Evolutionary conservation across 1,140 invertebrate species (phyloP), one percentile per base, ranked within the genome.

Genomic region (Tetraneura akinire): DNA sequence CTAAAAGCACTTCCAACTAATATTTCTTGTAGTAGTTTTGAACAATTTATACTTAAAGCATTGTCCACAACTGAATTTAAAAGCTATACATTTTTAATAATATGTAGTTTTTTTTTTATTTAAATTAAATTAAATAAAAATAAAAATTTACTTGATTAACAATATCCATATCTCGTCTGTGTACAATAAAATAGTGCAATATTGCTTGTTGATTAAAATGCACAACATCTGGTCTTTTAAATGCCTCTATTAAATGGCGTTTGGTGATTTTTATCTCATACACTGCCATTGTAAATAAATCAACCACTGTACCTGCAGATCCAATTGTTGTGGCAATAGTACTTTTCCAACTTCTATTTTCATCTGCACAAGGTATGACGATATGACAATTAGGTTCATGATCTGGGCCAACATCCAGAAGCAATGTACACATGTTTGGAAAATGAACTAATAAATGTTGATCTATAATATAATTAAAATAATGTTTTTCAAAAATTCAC

Each of bases 331-430:
- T 70, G 18, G 26, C 80, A 37, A 55, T 71, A 18, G 49, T 71
- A 68, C 62, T 51, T 13, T 53, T 70, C 49, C 80, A 47, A 55
- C 18, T 51, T 80, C 21, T 55, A 16, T 47, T 81, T 53, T 80
- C 78, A 18, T 78, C 57, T 82, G 70, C 73, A 76, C 82, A 76
- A 80, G 83, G 64, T 60, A 85, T 78, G 0, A 92, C 87, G 80
- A 94, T 90, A 82, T 95, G 93, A 83, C 92, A 93, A 81, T 89
- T 91, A 0, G 93, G 93, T 84, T 93, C 92, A 83, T 95, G 94
- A 74, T 89, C 88, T 6, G 91, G 85, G 21, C 92, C 93, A 80
- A 94, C 90, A 85, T 95, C 93, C 55, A 95, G 85, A 16, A 95
- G 84, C 84, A 95, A 93, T 0, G 91, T 90, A 85, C 94, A 94